Evolutionary conservation across 2,888 invertebrate genomes (phyloP), one percentile per base, ranked within the genome.

Genomic region (Psylliodes chrysocephalus): DNA sequence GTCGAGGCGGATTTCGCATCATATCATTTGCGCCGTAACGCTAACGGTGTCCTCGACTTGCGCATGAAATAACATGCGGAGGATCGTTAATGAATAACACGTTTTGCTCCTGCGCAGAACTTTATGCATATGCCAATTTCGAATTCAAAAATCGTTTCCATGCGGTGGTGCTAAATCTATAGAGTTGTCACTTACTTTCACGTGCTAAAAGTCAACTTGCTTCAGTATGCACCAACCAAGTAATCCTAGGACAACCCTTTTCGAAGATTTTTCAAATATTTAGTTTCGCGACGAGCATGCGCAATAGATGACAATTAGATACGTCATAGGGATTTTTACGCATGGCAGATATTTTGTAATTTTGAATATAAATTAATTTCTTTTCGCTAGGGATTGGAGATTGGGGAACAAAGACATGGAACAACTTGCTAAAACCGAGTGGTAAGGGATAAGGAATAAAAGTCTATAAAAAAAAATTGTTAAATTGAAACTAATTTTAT

Each of bases 71-170:
- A 33, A 56, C 47, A 38, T 52, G 60, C 59, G 25, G 38, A 19
- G 44, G 60, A 64, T 64, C 64, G 64, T 60, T 64, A 64, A 42
- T 51, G 25, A 22, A 47, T 14, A 52, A 28, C 60, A 44, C 46
- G 46, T 35, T 35, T 14, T 52, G 53, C 60, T 44, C 42, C 25
- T 56, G 64, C 49, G 55, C 44, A 15, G 2, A 33, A 15, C 2
- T 19, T 22, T 15, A 14, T 42, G 55, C 46, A 49, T 8, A 15
- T 12, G 3, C 2, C 49, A 30, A 15, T 28, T 49, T 42, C 42
- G 42, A 17, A 54, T 42, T 54, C 25, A 30, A 42, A 22, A 14
- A 54, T 54, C 28, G 19, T 49, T 30, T n/a, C 28, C 7, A 25
- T 42, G 54, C 54, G 28, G 42, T 42, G 54, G 15, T 53, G 53